Base-by-base conservation (phyloP, 30 jellyfish, hydroid and myxozoan genomes). In the Clytia hemisphaerica region DNA sequence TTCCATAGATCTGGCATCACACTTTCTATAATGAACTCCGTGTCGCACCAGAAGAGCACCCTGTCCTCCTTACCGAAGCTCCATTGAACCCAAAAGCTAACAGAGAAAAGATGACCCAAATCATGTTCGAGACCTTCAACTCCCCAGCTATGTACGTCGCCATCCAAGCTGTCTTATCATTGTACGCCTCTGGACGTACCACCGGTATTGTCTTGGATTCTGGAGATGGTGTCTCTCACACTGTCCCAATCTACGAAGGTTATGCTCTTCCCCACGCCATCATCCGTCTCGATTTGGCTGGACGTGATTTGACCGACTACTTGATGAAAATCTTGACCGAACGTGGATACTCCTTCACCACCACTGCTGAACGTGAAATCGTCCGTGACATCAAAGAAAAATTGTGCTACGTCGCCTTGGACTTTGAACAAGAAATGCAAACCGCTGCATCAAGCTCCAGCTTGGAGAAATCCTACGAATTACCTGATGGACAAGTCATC, bases 221-320 rank as follows among this genome's bases (percentile, higher is more conserved):
- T 42, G 98, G 98, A 25, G 98, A 90, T 82, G 98, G 98, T 71
- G 98, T 90, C 79, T 75, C 96, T 72, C 98, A 90, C 88, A 90
- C 98, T 2, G 98, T 90, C 60, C 98, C 98, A 51, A 90, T 90
- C 84, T 90, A 90, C 53, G 98, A 90, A 60, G 98, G 98, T 61
- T 90, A 90, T 86, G 98, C 98, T 83, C 95, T 90, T 67, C 98
- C 98, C 45, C 98, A 82, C 60, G 98, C 98, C 94, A 90, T 90
- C 85, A 81, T 90, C 79, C 95, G 98, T 80, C 69, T 90, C 60
- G 98, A 90, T 68, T 76, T 90, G 93, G 98, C 98, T 45, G 98
- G 98, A 35, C 93, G 98, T 74, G 98, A 90, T 48, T 73, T 90
- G 83, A 90, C 98, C 81, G 98, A 90, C 76, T 90, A 90, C 88